Evolutionary conservation across 2,888 invertebrate species (phyloP).

Genomic region (Pseudococcus viburni): DNA sequence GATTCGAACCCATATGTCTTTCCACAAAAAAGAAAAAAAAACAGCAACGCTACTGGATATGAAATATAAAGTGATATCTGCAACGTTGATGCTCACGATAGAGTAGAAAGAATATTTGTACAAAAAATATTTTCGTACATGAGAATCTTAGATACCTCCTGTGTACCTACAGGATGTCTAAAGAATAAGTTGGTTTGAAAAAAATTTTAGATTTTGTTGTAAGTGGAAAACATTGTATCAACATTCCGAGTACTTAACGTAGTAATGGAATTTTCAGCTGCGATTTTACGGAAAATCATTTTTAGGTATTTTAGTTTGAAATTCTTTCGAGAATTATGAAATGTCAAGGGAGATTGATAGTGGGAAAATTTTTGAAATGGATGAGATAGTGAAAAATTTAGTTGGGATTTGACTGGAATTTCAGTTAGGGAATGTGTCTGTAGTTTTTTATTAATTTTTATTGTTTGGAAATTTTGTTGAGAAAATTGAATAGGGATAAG

Average conservation of each 20-base stretch:
- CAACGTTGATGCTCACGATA: background rate
- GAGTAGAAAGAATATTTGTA: background rate
- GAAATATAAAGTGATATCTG: background rate
- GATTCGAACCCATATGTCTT: background rate
- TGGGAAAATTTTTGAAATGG: no score
- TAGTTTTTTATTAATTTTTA: no score
- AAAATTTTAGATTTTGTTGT: background rate
- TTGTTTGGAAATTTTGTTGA: no score
- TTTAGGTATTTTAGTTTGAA: no score
- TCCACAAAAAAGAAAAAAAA: background rate
- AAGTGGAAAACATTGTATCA: background rate
- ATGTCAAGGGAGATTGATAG: no score
- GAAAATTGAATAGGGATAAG: no score
- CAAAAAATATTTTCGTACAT: background rate
- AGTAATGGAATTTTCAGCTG: no score
- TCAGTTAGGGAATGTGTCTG: no score
- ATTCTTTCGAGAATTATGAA: no score
- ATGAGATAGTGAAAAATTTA: no score
- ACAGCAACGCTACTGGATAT: background rate
- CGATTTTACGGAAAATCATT: no score
- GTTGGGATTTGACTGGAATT: no score
- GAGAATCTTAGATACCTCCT: background rate
- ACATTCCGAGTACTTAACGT: background rate
- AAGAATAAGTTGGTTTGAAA: background rate
- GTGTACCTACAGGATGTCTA: background rate